Percentiles rank a stretch among this genome's conserved stretches.
Evolutionary conservation across 2,888 invertebrate genomes (phyloP).

Genomic region (Troides helena): DNA sequence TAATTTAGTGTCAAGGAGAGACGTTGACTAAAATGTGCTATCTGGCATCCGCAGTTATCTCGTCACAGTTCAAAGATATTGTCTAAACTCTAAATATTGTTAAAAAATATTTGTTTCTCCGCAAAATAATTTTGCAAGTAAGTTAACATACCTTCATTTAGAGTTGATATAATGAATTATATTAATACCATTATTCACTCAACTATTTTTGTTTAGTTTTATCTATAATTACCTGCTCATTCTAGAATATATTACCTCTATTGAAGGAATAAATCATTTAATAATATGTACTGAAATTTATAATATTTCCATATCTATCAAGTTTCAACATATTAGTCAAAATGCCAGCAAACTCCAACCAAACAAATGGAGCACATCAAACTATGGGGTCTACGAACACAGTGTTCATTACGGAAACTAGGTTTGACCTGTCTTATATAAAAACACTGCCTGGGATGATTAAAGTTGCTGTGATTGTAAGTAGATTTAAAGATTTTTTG

Average conservation of each 20-base stretch:
- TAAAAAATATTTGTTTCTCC: neutral
- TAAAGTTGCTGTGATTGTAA: conserved; percentile 59
- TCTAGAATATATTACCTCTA: too few relatives aligned
- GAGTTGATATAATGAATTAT: too few relatives aligned
- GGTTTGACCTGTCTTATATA: conserved; percentile 63
- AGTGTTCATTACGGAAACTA: conserved; percentile 60
- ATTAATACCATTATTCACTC: too few relatives aligned
- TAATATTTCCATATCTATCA: too few relatives aligned
- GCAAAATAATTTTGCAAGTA: conserved; percentile 13
- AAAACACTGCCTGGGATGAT: conserved; percentile 60
- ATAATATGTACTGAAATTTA: too few relatives aligned
- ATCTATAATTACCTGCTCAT: too few relatives aligned
- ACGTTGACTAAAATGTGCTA: conserved; percentile 36
- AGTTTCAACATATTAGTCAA: too few relatives aligned
- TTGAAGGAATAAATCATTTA: too few relatives aligned
- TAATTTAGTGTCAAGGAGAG: conserved; percentile 63
- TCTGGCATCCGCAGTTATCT: conserved; percentile 28
- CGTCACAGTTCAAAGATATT: conserved; percentile 18
- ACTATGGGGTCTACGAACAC: conserved; percentile 68
- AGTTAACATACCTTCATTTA: neutral
- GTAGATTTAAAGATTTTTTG: conserved; percentile 37
- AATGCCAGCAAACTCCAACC: conserved; percentile 19
- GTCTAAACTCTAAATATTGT: conserved; percentile 3
- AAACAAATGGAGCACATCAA: conserved; percentile 43
- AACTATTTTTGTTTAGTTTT: too few relatives aligned